phyloP scores from a whole-genome alignment of 2,113 vertebrate species.

The Suncus etruscus region DNA sequence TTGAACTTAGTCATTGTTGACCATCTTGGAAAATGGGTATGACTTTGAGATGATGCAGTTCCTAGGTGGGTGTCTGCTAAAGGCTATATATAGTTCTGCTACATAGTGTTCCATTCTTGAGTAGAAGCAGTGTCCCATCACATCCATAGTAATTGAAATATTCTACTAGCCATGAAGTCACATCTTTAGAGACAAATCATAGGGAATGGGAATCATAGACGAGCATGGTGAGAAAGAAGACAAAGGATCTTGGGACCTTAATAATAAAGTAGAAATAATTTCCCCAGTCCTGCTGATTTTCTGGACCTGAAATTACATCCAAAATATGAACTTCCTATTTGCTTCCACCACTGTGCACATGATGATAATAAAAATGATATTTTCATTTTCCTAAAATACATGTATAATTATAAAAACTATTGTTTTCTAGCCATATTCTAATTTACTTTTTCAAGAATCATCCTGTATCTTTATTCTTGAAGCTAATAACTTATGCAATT shows the following conservation, averaged over 20 bases:
- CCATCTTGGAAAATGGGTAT: background rate
- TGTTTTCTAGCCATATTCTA: background rate
- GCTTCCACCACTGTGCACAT: background rate
- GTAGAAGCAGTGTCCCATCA: too few relatives aligned
- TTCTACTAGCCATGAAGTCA: fast-evolving
- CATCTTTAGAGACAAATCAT: background rate
- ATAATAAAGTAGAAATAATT: too few relatives aligned
- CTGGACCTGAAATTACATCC: background rate
- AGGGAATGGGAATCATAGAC: fast-evolving
- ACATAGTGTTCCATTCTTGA: background rate
- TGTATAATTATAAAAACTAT: background rate
- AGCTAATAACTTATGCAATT: too few relatives aligned
- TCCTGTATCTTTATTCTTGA: background rate
- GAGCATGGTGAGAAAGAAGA: background rate
- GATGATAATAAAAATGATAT: background rate
- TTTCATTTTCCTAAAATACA: background rate
- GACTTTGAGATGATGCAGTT: background rate
- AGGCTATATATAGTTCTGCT: fast-evolving
- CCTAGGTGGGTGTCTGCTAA: background rate
- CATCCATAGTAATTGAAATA: fast-evolving
- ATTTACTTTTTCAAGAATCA: background rate
- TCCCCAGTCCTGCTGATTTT: background rate
- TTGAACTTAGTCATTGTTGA: fast-evolving
- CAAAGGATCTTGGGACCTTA: background rate
- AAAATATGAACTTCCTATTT: background rate